Conservation (phyloP, 2,797 vertebrate genomes). For the Rallus crepitans region DNA sequence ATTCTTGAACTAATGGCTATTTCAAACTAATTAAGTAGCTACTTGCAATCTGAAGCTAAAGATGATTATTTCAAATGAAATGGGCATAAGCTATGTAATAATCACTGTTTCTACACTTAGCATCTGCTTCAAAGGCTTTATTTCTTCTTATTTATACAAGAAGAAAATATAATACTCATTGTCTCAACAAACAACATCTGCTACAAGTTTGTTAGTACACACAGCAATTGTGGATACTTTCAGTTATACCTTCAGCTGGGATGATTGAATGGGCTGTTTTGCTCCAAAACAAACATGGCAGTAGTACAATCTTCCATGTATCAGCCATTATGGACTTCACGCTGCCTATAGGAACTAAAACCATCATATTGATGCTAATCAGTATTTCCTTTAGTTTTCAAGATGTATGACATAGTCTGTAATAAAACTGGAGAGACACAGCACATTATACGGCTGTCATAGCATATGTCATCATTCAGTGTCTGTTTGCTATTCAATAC, state of each 20-base stretch:
- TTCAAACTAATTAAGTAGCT: not conserved
- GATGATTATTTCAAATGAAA: not conserved
- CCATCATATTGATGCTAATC: not conserved
- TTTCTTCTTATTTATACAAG: not conserved
- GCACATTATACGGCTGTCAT: fast-evolving
- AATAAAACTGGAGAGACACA: not conserved
- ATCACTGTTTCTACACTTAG: not conserved
- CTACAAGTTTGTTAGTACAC: not conserved
- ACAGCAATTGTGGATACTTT: not conserved
- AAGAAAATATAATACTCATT: not conserved
- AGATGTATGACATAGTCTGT: not conserved
- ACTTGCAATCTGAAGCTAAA: not conserved
- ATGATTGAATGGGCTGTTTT: not conserved
- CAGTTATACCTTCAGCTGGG: not conserved
- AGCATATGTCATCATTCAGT: not conserved
- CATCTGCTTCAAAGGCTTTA: not conserved
- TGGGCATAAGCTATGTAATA: not conserved
- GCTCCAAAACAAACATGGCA: not conserved
- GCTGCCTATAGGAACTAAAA: not conserved
- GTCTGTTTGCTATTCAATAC: not conserved
- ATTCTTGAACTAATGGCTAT: not conserved
- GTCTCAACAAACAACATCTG: not conserved
- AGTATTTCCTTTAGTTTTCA: not conserved
- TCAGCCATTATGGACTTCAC: not conserved
- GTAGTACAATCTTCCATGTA: not conserved